Conservation (phyloP, 2,888 invertebrate genomes). For the Hoplodrina blanda region DNA sequence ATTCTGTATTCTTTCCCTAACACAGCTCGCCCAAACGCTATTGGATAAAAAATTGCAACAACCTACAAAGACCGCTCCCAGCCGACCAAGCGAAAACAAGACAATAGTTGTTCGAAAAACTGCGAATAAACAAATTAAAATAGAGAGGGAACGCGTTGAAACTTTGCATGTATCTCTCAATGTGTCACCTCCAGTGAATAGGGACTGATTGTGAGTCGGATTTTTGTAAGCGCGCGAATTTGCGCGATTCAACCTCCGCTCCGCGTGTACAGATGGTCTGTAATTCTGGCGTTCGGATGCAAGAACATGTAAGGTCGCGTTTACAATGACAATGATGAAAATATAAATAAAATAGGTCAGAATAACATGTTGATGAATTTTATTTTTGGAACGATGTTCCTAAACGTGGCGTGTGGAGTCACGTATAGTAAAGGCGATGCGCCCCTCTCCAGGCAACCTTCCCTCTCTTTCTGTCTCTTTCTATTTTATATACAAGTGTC, state of each 20-base stretch:
- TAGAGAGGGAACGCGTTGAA: slow-evolving; percentile 39
- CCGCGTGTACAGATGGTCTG: slow-evolving; percentile 67
- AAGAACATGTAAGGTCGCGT: slow-evolving; percentile 56
- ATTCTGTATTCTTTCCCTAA: neutral
- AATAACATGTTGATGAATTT: no score
- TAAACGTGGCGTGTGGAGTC: no score
- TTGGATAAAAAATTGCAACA: slow-evolving; percentile 20
- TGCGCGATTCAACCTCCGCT: slow-evolving; percentile 70
- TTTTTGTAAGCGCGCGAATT: slow-evolving; percentile 76
- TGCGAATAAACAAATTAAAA: slow-evolving; percentile 64
- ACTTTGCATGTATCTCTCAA: slow-evolving; percentile 60
- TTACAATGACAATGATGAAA: slow-evolving; percentile 18
- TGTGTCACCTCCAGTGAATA: slow-evolving; percentile 69
- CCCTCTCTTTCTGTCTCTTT: no score
- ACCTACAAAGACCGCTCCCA: slow-evolving; percentile 23
- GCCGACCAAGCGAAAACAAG: slow-evolving; percentile 41
- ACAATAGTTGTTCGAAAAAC: slow-evolving; percentile 56
- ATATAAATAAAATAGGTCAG: neutral
- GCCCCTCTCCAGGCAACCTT: no score
- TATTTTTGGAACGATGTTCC: no score
- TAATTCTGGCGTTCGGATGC: slow-evolving; percentile 68
- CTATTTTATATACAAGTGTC: no score
- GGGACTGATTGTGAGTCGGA: slow-evolving; percentile 77
- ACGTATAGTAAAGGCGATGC: no score
- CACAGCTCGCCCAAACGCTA: slow-evolving; percentile 29